Percentiles rank a stretch among this genome's conserved stretches.
Conservation (phyloP, 2,888 invertebrate species). For the Cataglyphis livida region DNA sequence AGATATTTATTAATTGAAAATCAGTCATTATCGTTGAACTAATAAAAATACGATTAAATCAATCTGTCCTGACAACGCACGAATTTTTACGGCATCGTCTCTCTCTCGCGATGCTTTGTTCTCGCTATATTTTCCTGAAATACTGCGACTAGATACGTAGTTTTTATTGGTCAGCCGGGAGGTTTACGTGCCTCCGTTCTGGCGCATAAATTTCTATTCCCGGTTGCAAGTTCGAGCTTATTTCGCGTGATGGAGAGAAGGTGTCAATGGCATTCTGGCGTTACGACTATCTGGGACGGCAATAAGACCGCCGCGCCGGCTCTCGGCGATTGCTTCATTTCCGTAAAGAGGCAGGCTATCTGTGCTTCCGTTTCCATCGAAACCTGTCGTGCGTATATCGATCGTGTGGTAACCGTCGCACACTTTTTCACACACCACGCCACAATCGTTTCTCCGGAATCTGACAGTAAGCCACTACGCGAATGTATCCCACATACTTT, state of each 20-base stretch:
- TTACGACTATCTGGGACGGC: constrained; percentile 68
- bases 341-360: constrained; percentile 75
- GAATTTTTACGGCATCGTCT: constrained; percentile 35
- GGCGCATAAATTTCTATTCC: constrained; percentile 71
- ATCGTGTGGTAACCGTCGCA: constrained; percentile 41
- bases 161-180: constrained; percentile 62
- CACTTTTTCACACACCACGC: constrained; percentile 47
- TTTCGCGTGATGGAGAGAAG: constrained; percentile 70
- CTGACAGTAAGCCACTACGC: constrained; percentile 57
- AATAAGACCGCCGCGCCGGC: constrained; percentile 68
- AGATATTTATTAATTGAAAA: constrained; percentile 32
- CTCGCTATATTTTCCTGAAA: constrained; percentile 60
- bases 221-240: constrained; percentile 65
- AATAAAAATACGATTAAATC: constrained; percentile 26
- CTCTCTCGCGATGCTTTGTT: constrained; percentile 15
- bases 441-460: constrained; percentile 61
- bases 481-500: constrained; percentile 39
- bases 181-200: constrained; percentile 59
- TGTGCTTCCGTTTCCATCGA: constrained; percentile 69
- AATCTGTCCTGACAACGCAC: background rate
- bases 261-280: constrained; percentile 69
- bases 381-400: constrained; percentile 55
- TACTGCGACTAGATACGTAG: constrained; percentile 61
- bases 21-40: constrained; percentile 30
- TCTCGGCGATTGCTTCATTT: constrained; percentile 76